phyloP scores from a whole-genome alignment of 2,113 vertebrate species.

The Rana temporaria region DNA sequence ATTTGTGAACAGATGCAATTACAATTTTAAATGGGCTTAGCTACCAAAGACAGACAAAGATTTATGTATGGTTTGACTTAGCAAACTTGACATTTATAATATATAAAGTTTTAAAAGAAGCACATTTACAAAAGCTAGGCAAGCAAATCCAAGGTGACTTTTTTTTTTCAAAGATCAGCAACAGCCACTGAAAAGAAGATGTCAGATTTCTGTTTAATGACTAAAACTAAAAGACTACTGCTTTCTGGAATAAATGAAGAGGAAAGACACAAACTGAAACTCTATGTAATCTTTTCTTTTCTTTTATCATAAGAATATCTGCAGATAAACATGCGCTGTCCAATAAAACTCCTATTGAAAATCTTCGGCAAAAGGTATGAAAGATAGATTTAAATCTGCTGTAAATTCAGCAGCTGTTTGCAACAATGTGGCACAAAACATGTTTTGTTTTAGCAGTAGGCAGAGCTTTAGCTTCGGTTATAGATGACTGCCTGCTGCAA shows the following conservation, averaged over 20 bases:
- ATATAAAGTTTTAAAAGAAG: constrained; percentile 8
- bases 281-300: too few species aligned
- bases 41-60: neutral
- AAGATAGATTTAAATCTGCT: neutral
- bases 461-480: neutral
- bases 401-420: neutral
- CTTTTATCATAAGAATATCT: too few species aligned
- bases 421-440: neutral
- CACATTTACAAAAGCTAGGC: constrained; percentile 15
- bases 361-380: too few species aligned
- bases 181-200: constrained; percentile 7
- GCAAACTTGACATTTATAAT: constrained; percentile 3
- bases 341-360: too few species aligned
- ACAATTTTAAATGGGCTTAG: constrained; percentile 9
- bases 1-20: constrained; percentile 5
- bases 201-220: constrained; percentile 33
- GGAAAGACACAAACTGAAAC: neutral
- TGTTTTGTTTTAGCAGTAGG: neutral
- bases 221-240: constrained; percentile 34
- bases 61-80: constrained; percentile 1
- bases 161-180: constrained; percentile 20
- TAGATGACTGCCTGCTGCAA: neutral
- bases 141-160: constrained; percentile 32
- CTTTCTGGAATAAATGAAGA: neutral
- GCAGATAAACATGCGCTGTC: too few species aligned